Conservation (phyloP, 2,888 invertebrate species). For the Cosmia pyralina region DNA sequence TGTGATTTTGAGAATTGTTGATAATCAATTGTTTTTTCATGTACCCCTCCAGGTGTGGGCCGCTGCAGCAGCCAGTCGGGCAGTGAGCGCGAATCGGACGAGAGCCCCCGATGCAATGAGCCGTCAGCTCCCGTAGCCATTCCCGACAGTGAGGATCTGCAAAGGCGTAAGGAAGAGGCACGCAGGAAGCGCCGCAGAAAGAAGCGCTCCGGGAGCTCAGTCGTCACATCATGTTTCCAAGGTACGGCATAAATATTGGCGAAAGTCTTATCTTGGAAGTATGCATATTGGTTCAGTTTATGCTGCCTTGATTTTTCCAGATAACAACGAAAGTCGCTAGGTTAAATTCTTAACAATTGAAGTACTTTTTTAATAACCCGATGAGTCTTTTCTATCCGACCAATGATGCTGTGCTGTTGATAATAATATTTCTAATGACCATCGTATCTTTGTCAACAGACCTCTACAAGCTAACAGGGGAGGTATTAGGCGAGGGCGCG, state of each 20-base stretch:
- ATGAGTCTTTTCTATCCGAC: background rate
- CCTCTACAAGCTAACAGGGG: conserved; percentile 98
- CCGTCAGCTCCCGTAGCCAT: conserved; percentile 90
- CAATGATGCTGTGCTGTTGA: background rate
- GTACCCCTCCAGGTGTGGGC: conserved; percentile 83
- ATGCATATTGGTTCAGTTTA: conserved; percentile 38
- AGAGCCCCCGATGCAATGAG: conserved; percentile 83
- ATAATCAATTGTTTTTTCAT: conserved; percentile 50
- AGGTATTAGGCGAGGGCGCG: conserved; percentile 98
- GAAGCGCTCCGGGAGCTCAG: conserved; percentile 96
- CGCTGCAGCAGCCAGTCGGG: conserved; percentile 90
- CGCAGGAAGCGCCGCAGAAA: conserved; percentile 96
- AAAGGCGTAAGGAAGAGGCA: conserved; percentile 96
- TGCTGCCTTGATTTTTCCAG: conserved; percentile 20
- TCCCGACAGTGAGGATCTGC: conserved; percentile 91
- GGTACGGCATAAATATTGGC: conserved; percentile 84
- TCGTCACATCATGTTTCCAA: conserved; percentile 97
- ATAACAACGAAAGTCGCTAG: conserved; percentile 13
- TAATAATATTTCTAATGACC: background rate
- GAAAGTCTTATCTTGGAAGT: conserved; percentile 37
- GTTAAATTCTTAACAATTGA: conserved; percentile 10
- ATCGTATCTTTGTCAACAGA: conserved; percentile 90
- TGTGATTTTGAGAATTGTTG: background rate
- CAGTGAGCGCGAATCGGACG: conserved; percentile 88
- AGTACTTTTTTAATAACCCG: background rate